Conservation (phyloP, 2,113 vertebrate genomes). For the Petrocephalus zakoni region DNA sequence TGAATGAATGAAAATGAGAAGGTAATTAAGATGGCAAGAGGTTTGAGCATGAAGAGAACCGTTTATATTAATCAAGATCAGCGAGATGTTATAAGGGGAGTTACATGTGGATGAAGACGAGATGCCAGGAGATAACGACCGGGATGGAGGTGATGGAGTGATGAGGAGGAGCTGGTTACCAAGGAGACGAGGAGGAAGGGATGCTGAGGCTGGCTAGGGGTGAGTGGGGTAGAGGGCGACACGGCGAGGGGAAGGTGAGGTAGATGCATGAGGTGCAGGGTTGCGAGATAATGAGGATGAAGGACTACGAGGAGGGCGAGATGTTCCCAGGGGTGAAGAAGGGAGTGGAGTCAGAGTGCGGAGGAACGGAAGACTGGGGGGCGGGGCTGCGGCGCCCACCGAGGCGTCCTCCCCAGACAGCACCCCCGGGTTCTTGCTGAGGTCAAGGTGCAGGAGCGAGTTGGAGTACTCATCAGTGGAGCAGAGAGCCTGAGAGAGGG, state of each 20-base stretch:
- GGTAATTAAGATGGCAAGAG: not conserved
- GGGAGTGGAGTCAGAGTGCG: not conserved
- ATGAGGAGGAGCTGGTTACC: not conserved
- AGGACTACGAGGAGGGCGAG: not conserved
- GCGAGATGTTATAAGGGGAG: not conserved
- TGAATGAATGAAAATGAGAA: not conserved
- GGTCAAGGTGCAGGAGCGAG: conserved; percentile 78
- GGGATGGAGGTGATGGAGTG: not conserved
- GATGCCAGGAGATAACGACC: not conserved
- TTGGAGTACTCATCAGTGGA: conserved; percentile 79
- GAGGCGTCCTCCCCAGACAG: conserved; percentile 79
- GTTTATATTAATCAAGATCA: not conserved
- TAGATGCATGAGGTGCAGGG: not conserved
- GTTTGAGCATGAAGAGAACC: not conserved
- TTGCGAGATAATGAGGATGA: not conserved
- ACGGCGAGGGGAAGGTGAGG: not conserved
- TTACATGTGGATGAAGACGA: not conserved
- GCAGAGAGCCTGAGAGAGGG: conserved; percentile 78
- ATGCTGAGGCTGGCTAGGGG: not conserved
- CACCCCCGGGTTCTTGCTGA: conserved; percentile 81
- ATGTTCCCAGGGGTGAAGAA: not conserved
- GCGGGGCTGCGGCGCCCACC: conserved; percentile 52
- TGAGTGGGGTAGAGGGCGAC: not conserved
- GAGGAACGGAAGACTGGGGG: not conserved
- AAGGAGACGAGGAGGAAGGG: not conserved